Evolutionary conservation across 2,113 vertebrate species (phyloP).

Genomic region (Nothocercus julius): DNA sequence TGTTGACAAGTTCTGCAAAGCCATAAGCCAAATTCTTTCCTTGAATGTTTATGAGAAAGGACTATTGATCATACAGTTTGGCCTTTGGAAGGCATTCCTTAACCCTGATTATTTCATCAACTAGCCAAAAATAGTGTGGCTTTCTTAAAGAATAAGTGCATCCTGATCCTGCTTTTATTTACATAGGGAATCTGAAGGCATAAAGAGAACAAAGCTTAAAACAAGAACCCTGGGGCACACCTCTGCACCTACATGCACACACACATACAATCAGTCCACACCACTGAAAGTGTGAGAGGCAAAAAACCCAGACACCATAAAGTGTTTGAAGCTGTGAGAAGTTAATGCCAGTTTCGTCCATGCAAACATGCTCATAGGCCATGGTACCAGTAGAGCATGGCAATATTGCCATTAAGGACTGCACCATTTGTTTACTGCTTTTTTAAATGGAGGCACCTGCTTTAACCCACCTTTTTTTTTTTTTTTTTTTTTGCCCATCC

Average conservation of each 20-base stretch:
- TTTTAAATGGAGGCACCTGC: not conserved
- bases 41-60: not conserved
- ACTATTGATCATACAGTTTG: not conserved
- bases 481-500: not conserved
- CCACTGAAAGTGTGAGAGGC: not conserved
- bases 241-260: not conserved
- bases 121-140: not conserved
- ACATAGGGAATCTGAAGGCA: not conserved
- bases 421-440: not conserved
- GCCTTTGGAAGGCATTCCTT: not conserved
- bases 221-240: not conserved
- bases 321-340: not conserved
- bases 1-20: not conserved
- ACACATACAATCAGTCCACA: not conserved
- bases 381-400: not conserved
- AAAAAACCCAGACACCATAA: not conserved
- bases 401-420: not conserved
- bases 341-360: not conserved
- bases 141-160: not conserved
- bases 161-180: not conserved
- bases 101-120: not conserved
- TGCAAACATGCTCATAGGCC: not conserved
- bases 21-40: not conserved
- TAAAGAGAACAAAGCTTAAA: not conserved
- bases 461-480: not conserved